Base-by-base conservation (phyloP, 2,113 vertebrate species). In the Hippocampus mohnikei region DNA sequence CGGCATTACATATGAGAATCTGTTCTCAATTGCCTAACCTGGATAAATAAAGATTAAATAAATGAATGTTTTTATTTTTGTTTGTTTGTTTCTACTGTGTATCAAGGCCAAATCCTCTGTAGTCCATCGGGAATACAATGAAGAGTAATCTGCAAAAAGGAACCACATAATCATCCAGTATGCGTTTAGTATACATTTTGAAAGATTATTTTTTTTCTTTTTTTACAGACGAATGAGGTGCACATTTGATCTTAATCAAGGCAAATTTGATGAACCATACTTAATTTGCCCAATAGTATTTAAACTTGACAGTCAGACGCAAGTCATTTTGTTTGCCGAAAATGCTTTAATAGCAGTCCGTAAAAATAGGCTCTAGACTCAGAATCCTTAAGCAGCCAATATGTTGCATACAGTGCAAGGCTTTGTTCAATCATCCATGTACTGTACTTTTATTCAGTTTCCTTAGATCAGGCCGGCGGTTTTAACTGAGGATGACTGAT, bases 291-390 rank as follows among this genome's bases (percentile, higher is more conserved):
- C 15, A 23, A 64, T n/a, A 10, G 20, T 40, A 23, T 63, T 41
- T 41, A 41, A 63, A 42, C 4, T 12, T 46, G 41, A 25, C 12
- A 44, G 11, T 63, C 37, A 12, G 21, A 46, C 40, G 16, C 12
- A 25, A 27, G 13, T 8, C 4, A 73, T 61, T 75, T 72, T 84
- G 74, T 79, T 82, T 78, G 65, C 59, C 58, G 50, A 77, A 86
- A 81, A 72, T 74, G 75, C 79, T 82, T 77, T 56, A 81, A 71
- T 72, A 76, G 74, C 72, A 77, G 67, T 65, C 48, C 79, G 59
- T 84, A 84, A 83, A 87, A 87, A 83, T 83, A 87, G 76, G 55
- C 68, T 80, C n/a, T 52, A 52, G 70, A 76, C 67, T 82, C 75
- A 66, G 77, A 77, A 78, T 73, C 59, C 74, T 77, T 74, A 72